Conservation (phyloP, 2,797 vertebrate genomes). For the Argyrosomus regius region DNA sequence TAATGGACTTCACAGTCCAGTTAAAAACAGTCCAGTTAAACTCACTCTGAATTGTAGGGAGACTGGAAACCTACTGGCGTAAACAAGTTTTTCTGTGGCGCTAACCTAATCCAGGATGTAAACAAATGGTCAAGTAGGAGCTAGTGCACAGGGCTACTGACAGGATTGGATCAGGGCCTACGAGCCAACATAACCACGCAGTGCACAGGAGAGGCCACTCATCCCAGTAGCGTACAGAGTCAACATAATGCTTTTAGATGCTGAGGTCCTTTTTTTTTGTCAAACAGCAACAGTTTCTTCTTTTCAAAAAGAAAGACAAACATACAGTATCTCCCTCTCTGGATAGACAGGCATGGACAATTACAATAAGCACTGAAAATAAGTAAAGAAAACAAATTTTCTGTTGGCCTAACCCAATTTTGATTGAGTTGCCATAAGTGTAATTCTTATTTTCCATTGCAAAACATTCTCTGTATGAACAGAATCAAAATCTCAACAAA, state of each 20-base stretch:
- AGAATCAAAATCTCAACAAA: constrained; percentile 75
- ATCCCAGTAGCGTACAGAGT: constrained; percentile 64
- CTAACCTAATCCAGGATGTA: constrained; percentile 75
- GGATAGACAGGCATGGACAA: constrained; percentile 78
- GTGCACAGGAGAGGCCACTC: constrained; percentile 69
- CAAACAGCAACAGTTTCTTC: constrained; percentile 65
- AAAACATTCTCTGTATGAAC: constrained; percentile 85
- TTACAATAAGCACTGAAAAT: constrained; percentile 81
- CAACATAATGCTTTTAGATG: constrained; percentile 65
- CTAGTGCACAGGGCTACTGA: constrained; percentile 75
- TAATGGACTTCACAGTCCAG: constrained; percentile 34
- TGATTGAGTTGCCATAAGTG: constrained; percentile 61
- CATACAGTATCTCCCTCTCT: constrained; percentile 57
- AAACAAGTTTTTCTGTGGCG: constrained; percentile 74
- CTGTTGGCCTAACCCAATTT: constrained; percentile 62
- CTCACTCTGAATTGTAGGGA: constrained; percentile 51
- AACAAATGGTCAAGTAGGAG: constrained; percentile 78
- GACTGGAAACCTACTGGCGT: constrained; percentile 69
- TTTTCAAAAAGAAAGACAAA: constrained; percentile 73
- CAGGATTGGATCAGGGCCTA: constrained; percentile 73
- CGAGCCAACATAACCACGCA: constrained; percentile 59
- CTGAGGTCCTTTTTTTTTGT: constrained; percentile 70
- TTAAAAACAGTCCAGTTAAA: constrained; percentile 59
- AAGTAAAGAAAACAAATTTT: constrained; percentile 53
- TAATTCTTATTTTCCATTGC: constrained; percentile 70